These are phyloP conservation scores for Stomatorhinus ivindoensis DNA, from an alignment of 2,113 vertebrate genomes.

Conservation along the genomic window DNA sequence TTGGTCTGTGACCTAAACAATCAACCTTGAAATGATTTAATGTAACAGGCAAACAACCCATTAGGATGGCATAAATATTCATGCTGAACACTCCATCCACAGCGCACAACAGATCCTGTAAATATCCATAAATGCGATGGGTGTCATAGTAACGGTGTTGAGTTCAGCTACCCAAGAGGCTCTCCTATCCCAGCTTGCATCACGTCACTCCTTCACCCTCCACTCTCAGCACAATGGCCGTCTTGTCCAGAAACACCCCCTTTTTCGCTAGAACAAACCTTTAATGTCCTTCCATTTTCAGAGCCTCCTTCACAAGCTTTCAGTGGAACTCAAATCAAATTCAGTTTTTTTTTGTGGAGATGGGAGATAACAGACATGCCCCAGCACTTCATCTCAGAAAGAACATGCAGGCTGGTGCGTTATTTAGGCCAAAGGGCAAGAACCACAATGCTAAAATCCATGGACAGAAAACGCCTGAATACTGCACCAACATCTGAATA, in stretches of 20 bases:
- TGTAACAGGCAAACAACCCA: neutral
- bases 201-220: neutral
- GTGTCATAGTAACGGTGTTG: neutral
- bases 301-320: neutral
- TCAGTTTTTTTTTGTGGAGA: neutral
- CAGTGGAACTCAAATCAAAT: neutral
- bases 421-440: neutral
- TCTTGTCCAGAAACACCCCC: neutral
- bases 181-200: neutral
- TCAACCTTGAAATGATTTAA: slow-evolving; percentile 1
- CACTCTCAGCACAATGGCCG: neutral
- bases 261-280: neutral
- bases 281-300: slow-evolving; percentile 1
- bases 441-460: neutral
- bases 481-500: neutral
- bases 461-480: neutral
- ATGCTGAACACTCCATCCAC: neutral
- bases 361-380: neutral
- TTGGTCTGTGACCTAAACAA: neutral
- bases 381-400: neutral
- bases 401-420: neutral
- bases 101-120: neutral
- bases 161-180: neutral
- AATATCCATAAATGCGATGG: neutral
- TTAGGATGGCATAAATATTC: neutral